A percentile compares a stretch with the other conserved stretches of the same genome.
Conservation (phyloP, 30 jellyfish, hydroid and myxozoan genomes). For the Hydra vulgaris region DNA sequence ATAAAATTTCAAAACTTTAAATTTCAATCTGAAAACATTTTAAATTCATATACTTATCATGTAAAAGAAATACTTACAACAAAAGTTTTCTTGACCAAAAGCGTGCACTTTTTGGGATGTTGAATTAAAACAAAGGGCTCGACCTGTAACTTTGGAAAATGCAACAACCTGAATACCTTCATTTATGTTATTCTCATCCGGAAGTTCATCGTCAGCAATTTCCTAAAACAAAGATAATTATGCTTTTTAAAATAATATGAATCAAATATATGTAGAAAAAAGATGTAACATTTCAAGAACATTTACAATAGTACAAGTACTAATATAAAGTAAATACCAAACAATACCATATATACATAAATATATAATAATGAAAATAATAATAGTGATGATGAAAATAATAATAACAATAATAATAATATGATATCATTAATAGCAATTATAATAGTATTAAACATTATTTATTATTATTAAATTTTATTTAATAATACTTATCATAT, state of each 20-base stretch:
- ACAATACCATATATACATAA: too few species aligned
- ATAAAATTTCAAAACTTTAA: too few species aligned
- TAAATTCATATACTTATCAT: background rate
- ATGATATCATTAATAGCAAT: too few species aligned
- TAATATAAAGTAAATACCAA: too few species aligned
- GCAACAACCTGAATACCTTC: conserved; percentile 24
- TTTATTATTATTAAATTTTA: too few species aligned
- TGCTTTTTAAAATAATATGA: background rate
- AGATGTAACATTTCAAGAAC: background rate
- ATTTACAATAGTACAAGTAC: too few species aligned
- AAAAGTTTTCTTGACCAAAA: background rate
- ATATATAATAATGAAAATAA: too few species aligned
- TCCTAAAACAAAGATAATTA: background rate
- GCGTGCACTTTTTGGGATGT: background rate
- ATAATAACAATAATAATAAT: too few species aligned
- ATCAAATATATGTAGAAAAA: background rate
- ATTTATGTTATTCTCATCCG: background rate
- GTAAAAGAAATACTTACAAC: background rate
- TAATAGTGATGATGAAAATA: too few species aligned
- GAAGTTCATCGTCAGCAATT: background rate
- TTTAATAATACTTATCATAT: too few species aligned
- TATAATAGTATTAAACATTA: too few species aligned
- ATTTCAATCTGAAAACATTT: too few species aligned
- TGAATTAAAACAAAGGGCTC: conserved; percentile 16
- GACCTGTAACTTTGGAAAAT: conserved; percentile 46